phyloP scores from a whole-genome alignment of 2,888 invertebrate genomes.

The Osedax fenrisi region DNA sequence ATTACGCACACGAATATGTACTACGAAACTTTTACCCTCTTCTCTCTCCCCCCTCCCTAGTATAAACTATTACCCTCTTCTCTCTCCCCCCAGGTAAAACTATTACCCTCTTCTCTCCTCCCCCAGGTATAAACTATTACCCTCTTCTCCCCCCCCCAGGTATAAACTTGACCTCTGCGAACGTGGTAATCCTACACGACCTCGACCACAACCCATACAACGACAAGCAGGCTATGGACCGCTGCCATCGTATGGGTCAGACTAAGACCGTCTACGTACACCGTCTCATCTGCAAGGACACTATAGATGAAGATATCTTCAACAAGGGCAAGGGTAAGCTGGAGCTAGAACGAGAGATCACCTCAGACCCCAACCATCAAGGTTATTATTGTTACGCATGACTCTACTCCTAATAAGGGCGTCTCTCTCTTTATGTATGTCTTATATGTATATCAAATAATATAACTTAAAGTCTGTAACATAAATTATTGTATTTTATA shows the following conservation, averaged over 20 bases:
- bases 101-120: too few species aligned
- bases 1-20: too few species aligned
- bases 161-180: constrained; percentile 60
- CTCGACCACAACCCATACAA: constrained; percentile 97
- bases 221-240: constrained; percentile 88
- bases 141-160: constrained; percentile 68
- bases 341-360: constrained; percentile 74
- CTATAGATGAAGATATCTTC: constrained; percentile 84
- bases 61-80: too few species aligned
- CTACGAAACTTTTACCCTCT: too few species aligned
- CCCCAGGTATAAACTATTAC: constrained; percentile 63
- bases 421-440: too few species aligned
- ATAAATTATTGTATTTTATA: too few species aligned
- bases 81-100: too few species aligned
- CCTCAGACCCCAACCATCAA: constrained; percentile 36
- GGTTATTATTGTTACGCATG: too few species aligned
- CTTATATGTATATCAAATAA: too few species aligned
- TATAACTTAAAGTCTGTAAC: too few species aligned
- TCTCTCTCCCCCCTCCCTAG: too few species aligned
- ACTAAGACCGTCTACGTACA: constrained; percentile 69
- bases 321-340: constrained; percentile 80
- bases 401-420: too few species aligned
- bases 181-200: constrained; percentile 88
- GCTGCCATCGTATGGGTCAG: constrained; percentile 61
- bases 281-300: constrained; percentile 69